Conservation (phyloP, 2,797 vertebrate genomes). For the Adelosebastes latens region DNA sequence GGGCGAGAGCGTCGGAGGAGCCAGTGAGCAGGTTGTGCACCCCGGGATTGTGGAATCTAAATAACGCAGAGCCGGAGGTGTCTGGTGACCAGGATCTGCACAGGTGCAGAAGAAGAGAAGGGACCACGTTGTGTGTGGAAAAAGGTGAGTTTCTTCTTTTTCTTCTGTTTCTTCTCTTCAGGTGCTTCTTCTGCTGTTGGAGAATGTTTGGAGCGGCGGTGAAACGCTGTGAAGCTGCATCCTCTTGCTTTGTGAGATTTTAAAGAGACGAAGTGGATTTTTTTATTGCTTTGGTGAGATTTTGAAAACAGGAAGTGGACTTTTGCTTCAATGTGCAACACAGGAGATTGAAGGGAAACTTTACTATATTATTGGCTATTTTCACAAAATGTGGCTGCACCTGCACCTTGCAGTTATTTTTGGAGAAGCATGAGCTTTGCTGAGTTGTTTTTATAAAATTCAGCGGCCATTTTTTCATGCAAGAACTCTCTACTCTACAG, state of each 20-base stretch:
- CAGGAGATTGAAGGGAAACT: not conserved
- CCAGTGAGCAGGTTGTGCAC: conserved; percentile 45
- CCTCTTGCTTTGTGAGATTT: not conserved
- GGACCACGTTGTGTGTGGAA: conserved; percentile 23
- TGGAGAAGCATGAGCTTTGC: not conserved
- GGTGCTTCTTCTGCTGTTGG: not conserved
- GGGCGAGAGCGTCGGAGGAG: conserved; percentile 62
- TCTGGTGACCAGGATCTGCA: conserved; percentile 40
- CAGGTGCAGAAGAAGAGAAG: conserved; percentile 38
- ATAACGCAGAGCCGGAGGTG: conserved; percentile 14
- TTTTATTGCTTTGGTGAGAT: not conserved
- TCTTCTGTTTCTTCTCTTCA: not conserved
- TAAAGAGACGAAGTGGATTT: not conserved
- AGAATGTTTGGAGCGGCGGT: not conserved
- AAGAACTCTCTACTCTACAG: not conserved
- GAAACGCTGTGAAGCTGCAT: not conserved
- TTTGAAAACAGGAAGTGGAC: not conserved
- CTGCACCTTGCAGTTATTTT: not conserved
- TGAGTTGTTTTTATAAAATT: not conserved
- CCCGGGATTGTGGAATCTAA: conserved; percentile 57
- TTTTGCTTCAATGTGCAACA: not conserved
- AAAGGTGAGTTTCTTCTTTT: conserved; percentile 68
- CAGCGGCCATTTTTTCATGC: not conserved
- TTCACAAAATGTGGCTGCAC: not conserved
- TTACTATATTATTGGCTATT: not conserved